phyloP scores from a whole-genome alignment of 1,140 invertebrate species.

The Lordiphosa clarofinis region DNA sequence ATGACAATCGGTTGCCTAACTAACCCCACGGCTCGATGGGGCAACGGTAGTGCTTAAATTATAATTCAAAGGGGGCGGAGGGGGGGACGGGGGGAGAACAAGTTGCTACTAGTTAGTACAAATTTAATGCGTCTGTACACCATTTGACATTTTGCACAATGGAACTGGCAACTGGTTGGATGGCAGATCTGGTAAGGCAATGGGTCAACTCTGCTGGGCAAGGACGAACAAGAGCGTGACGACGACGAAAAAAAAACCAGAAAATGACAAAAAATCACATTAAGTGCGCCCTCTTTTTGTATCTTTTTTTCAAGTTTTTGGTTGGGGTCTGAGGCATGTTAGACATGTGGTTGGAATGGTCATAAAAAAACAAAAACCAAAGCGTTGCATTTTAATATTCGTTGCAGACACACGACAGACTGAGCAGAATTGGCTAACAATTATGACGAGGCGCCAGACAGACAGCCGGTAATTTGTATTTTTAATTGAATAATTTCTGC shows the following conservation, averaged over 20 bases:
- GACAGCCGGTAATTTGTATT: conserved; percentile 1
- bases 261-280: background rate
- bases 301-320: no score
- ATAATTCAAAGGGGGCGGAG: conserved; percentile 6
- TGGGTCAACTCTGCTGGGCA: conserved; percentile 9
- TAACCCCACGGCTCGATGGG: conserved; percentile 10
- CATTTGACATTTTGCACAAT: conserved; percentile 46
- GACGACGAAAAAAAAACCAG: background rate
- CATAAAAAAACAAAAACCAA: conserved; percentile 1
- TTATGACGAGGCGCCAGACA: conserved; percentile 11
- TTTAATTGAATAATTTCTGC: conserved; percentile 13
- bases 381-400: conserved; percentile 27
- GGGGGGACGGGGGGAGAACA: conserved; percentile 28
- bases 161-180: conserved; percentile 7
- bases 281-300: no score
- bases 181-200: conserved; percentile 4
- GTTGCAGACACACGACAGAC: conserved; percentile 8
- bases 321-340: conserved; percentile 59
- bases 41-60: conserved; percentile 31
- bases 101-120: conserved; percentile 39
- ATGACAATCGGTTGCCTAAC: conserved; percentile 38
- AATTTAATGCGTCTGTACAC: conserved; percentile 41
- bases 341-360: conserved; percentile 15
- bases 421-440: conserved; percentile 11
- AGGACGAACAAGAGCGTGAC: conserved; percentile 13